phyloP scores from a whole-genome alignment of 1,140 invertebrate species.

The Drosophila pachea region DNA sequence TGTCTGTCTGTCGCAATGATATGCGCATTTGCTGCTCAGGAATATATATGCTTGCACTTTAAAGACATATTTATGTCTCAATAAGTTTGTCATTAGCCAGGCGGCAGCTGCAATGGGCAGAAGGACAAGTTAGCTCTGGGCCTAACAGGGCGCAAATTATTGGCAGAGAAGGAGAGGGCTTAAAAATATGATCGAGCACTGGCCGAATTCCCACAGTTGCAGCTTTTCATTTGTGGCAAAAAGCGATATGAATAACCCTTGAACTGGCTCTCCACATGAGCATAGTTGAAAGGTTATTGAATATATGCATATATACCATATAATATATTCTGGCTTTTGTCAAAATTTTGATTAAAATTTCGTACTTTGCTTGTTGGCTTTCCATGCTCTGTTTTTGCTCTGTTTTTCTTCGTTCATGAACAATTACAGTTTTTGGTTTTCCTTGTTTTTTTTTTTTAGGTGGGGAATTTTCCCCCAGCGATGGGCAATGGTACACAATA shows the following conservation, averaged over 20 bases:
- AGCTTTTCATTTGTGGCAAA: not conserved
- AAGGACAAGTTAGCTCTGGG: constrained; percentile 12
- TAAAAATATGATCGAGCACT: too few species aligned
- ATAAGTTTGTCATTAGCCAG: constrained; percentile 43
- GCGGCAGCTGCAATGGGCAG: constrained; percentile 13
- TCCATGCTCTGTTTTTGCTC: constrained; percentile 17
- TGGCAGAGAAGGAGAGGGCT: too few species aligned
- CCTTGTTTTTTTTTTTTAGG: constrained; percentile 61
- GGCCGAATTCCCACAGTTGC: too few species aligned
- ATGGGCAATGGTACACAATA: constrained; percentile 52
- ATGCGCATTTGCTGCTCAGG: constrained; percentile 7
- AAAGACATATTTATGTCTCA: constrained; percentile 46
- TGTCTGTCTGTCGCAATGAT: constrained; percentile 14
- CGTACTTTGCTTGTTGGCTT: constrained; percentile 61
- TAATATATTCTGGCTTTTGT: constrained; percentile 16
- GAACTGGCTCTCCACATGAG: too few species aligned
- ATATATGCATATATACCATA: not conserved
- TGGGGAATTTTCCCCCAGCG: constrained; percentile 33
- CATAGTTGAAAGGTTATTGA: too few species aligned
- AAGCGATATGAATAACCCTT: not conserved
- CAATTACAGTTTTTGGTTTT: constrained; percentile 48
- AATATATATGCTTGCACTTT: not conserved
- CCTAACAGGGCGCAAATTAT: too few species aligned
- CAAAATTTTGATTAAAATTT: constrained; percentile 64
- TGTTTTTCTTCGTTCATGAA: not conserved